Conservation (phyloP, 2,797 vertebrate species). For the Macropodus opercularis region DNA sequence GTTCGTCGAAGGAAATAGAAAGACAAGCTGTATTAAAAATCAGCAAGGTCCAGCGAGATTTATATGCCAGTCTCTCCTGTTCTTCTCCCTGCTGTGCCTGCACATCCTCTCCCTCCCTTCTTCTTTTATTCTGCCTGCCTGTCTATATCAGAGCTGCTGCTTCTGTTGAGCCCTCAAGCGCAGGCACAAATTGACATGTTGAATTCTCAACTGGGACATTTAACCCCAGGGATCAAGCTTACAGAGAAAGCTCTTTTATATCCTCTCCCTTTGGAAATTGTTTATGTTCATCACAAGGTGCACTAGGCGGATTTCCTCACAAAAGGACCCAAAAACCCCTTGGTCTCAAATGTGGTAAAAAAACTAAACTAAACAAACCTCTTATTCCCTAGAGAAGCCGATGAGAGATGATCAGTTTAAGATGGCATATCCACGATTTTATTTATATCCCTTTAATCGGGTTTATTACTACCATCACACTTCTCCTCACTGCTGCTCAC, state of each 20-base stretch:
- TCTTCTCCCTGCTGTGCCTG: conserved; percentile 26
- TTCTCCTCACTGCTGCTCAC: conserved; percentile 7
- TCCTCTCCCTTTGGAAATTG: conserved; percentile 48
- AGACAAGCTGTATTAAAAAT: conserved; percentile 46
- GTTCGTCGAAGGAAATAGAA: conserved; percentile 15
- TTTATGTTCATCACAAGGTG: conserved; percentile 52
- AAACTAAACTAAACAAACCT: too few species aligned
- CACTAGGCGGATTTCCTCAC: conserved; percentile 44
- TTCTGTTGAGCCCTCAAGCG: conserved; percentile 57
- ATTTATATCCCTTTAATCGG: conserved; percentile 16
- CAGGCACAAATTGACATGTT: conserved; percentile 60
- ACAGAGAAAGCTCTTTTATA: conserved; percentile 49
- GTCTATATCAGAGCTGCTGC: conserved; percentile 44
- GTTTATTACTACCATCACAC: conserved; percentile 7
- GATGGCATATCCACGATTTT: not conserved
- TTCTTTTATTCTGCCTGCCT: conserved; percentile 39
- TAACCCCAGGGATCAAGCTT: conserved; percentile 49
- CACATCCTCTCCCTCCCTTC: conserved; percentile 26
- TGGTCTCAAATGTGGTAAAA: conserved; percentile 18
- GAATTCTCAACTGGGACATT: conserved; percentile 61
- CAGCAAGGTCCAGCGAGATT: conserved; percentile 50
- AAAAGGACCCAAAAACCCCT: conserved; percentile 19
- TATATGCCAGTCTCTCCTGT: conserved; percentile 38
- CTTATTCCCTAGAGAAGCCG: not conserved
- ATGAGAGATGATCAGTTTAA: conserved; percentile 8